Evolutionary conservation across 1,140 invertebrate genomes (phyloP).

Genomic region (Heliconius hewitsoni): DNA sequence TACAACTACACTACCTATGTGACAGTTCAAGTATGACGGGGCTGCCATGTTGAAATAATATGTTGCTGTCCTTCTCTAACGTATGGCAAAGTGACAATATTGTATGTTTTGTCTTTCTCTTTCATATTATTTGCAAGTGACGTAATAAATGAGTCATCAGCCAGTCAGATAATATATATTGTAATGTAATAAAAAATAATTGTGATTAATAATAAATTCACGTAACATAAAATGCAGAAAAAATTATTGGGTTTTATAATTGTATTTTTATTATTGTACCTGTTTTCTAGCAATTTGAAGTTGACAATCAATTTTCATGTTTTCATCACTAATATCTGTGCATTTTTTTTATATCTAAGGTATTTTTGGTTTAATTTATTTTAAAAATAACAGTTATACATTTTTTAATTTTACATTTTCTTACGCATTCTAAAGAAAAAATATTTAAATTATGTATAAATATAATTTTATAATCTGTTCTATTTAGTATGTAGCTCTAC

Average conservation of each 20-base stretch:
- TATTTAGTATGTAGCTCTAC: constrained; percentile 17
- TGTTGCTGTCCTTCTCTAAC: constrained; percentile 22
- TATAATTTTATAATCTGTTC: constrained; percentile 2
- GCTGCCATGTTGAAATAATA: constrained; percentile 52
- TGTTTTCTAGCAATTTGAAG: not conserved
- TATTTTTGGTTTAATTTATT: not conserved
- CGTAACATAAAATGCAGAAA: not conserved
- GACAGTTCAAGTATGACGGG: constrained; percentile 44
- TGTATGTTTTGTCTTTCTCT: not conserved
- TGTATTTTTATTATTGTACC: not conserved
- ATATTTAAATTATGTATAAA: not conserved
- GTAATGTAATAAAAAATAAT: not conserved
- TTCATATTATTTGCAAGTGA: constrained; percentile 27
- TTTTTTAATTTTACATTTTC: too few relatives aligned
- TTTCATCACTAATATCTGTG: not conserved
- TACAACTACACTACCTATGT: constrained; percentile 48
- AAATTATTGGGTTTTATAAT: too few relatives aligned
- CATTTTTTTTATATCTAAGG: not conserved
- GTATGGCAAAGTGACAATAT: not conserved
- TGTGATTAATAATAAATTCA: not conserved
- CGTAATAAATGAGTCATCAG: constrained; percentile 47
- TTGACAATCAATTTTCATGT: not conserved
- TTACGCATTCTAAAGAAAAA: not conserved
- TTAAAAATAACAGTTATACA: not conserved
- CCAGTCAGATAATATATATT: constrained; percentile 19